Evolutionary conservation across 2,888 invertebrate species (phyloP).

Genomic region (Trimorus sp.): DNA sequence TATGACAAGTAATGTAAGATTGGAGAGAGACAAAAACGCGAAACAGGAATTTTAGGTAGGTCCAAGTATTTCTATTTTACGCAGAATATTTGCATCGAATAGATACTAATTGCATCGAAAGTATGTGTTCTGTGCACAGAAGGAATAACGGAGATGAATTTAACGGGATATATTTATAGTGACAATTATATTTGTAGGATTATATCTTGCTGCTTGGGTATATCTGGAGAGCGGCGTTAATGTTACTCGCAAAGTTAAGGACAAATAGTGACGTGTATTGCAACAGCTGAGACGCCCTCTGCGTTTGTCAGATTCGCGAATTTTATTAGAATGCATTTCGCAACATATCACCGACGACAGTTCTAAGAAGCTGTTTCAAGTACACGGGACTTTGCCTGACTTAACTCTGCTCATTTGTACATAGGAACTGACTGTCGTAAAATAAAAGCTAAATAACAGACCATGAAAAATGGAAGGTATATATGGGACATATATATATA

Average conservation of each 20-base stretch:
- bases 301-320: no score
- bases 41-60: constrained; percentile 66
- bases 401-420: no score
- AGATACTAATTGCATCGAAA: constrained; percentile 63
- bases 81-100: constrained; percentile 63
- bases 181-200: constrained; percentile 47
- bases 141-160: constrained; percentile 47
- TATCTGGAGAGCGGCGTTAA: constrained; percentile 41
- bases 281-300: no score
- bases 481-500: no score
- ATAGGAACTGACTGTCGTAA: no score
- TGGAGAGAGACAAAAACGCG: constrained; percentile 25
- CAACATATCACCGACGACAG: no score
- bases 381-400: no score
- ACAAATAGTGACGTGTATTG: no score
- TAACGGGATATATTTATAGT: constrained; percentile 57
- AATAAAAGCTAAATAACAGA: no score
- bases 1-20: constrained; percentile 20
- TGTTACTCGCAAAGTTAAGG: not conserved
- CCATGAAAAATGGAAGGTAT: no score
- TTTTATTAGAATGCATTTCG: no score
- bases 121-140: constrained; percentile 51
- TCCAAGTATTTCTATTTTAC: constrained; percentile 69
- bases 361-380: no score
- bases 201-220: constrained; percentile 46